These are phyloP conservation scores for Gibbula magus DNA, from an alignment of 2,888 invertebrate species.

Conservation along the genomic window DNA sequence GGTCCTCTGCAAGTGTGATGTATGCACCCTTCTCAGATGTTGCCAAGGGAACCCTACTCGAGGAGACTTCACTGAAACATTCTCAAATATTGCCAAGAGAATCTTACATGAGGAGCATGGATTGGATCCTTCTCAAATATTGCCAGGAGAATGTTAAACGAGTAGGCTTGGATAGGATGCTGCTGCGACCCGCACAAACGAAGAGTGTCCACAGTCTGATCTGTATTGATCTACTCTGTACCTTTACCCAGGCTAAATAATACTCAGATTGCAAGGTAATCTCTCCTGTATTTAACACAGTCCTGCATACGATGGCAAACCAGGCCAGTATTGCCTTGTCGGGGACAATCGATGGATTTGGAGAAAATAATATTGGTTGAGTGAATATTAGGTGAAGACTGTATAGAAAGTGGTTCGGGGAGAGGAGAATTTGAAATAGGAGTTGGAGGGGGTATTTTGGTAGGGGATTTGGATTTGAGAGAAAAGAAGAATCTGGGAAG, in stretches of 20 bases:
- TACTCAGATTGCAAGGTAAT: constrained; percentile 10
- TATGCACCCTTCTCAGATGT: not conserved
- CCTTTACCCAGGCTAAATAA: constrained; percentile 4
- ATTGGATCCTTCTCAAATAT: not conserved
- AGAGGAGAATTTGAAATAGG: too few relatives aligned
- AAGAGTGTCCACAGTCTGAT: not conserved
- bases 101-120: too few relatives aligned
- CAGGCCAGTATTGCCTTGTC: not conserved
- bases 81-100: not conserved
- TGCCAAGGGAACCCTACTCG: not conserved
- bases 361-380: constrained; percentile 25
- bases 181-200: not conserved
- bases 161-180: not conserved
- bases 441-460: too few relatives aligned
- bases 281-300: constrained; percentile 10
- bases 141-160: not conserved
- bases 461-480: too few relatives aligned
- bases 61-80: not conserved
- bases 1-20: not conserved
- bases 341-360: not conserved
- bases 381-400: constrained; percentile 8
- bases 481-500: too few relatives aligned
- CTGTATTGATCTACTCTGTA: not conserved
- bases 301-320: not conserved
- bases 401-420: not conserved